Evolutionary conservation across 2,888 invertebrate genomes (phyloP), one percentile per base, ranked within the genome.

Genomic region (Lapara coniferarum): DNA sequence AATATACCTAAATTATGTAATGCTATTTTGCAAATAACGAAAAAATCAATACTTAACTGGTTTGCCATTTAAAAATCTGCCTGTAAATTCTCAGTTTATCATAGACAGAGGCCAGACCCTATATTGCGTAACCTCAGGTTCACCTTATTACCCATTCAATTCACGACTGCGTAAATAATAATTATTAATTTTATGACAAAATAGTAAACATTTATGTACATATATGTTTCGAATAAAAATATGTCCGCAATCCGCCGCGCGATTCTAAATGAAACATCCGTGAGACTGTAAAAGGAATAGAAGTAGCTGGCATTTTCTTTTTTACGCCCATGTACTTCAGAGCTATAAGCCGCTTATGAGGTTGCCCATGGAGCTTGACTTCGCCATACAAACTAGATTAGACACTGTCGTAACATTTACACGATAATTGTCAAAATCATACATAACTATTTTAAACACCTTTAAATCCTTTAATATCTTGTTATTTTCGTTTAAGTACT

Each of bases 341-440:
- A 16, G 63, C 49, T 44, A 10, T 59, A 16, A 63, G 46, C 46
- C 49, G 6, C 63, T 59, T 68, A 19, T 44, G 59, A 52, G 51
- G 59, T 59, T 63, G 16, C 10, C 68, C 37, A 46, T 44, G 14
- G 59, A 37, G 53, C 44, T 63, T 63, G 63, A 63, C 19, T 63
- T 13, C 49, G 19, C 63, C 49, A 63, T 63, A 63, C 63, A 49
- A 49, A 49, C 63, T 63, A 63, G 63, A 63, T 63, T 49, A 63
- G 49, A 19, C 55, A 19, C 19, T 63, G 49, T 49, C 63, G 49
- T 19, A 63, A 63, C 51, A 49, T 30, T 12, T 63, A 7, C 19
- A 13, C 13, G 19, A 49, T 63, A 19, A 49, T 49, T 46, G 44
- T 46, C 13, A 49, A 19, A 13, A 56, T 7, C 19, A 19, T 44